Conservation (phyloP, 2,113 vertebrate species). For the Martes martes region DNA sequence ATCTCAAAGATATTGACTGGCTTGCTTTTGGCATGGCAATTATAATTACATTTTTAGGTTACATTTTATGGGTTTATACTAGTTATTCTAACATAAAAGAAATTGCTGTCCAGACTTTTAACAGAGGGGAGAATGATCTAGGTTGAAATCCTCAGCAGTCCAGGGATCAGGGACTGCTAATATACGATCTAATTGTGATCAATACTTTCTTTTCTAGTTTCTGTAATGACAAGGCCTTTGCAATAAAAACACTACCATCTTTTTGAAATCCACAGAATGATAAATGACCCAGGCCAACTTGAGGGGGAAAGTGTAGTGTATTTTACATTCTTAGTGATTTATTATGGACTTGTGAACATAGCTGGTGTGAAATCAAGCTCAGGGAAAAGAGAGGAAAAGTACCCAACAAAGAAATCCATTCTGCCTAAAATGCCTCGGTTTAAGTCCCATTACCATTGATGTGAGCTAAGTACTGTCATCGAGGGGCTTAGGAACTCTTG, state of each 20-base stretch:
- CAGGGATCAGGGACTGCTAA: slow-evolving; percentile 72
- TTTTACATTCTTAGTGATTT: slow-evolving; percentile 79
- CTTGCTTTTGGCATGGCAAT: slow-evolving; percentile 80
- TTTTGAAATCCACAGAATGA: slow-evolving; percentile 78
- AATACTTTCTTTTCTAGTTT: slow-evolving; percentile 81
- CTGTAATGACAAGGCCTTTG: slow-evolving; percentile 77
- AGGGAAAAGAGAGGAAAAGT: not conserved
- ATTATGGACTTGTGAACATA: slow-evolving; percentile 71
- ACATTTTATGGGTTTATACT: slow-evolving; percentile 74
- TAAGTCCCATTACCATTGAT: slow-evolving; percentile 14
- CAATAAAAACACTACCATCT: slow-evolving; percentile 82
- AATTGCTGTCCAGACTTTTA: slow-evolving; percentile 67
- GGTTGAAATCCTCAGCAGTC: slow-evolving; percentile 67
- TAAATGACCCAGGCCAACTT: slow-evolving; percentile 68
- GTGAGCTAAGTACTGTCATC: slow-evolving; percentile 48
- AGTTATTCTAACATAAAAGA: slow-evolving; percentile 77
- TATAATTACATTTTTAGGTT: slow-evolving; percentile 82
- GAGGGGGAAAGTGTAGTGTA: slow-evolving; percentile 64
- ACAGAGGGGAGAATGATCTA: slow-evolving; percentile 45
- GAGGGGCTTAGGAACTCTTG: not conserved
- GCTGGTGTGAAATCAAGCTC: slow-evolving; percentile 69
- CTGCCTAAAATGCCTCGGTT: not conserved
- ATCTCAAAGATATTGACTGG: slow-evolving; percentile 80
- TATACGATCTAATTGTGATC: slow-evolving; percentile 79
- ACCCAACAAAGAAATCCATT: slow-evolving; percentile 63